Base-by-base conservation (phyloP, 1,140 invertebrate species). In the Drosophila asahinai region DNA sequence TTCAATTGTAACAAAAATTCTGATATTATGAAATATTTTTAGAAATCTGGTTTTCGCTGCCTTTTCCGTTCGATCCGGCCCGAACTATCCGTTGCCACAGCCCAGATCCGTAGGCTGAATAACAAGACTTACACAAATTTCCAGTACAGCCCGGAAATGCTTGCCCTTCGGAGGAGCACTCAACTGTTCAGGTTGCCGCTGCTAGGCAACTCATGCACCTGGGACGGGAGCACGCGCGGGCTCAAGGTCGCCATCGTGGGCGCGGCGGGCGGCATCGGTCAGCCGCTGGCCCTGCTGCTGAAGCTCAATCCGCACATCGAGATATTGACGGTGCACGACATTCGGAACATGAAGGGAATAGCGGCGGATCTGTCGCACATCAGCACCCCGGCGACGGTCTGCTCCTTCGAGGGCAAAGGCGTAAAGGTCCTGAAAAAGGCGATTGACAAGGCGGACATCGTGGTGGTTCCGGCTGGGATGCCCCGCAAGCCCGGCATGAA, bases 401-500 rank as follows among this genome's bases (percentile, higher is more conserved):
- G 94, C 55, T 96, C 95, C 43, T 96, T 94, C 80, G 94, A 95
- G 45, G 97, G 97, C 17, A 7, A 11, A 0, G n/a, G 63, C 8
- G 7, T 5, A 11, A 38, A 15, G 19, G n/a, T 49, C 0, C 15
- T 86, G 25, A 38, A 11, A 6, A 15, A 25, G 9, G 75, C 79
- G 0, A 30, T 86, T 36, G 17, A 51, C 0, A 91, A 77, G 52
- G 95, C 95, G 14, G 95, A 99, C 92, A 94, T 99, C 43, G 97
- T 99, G 2, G 96, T 99, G 19, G 97, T 99, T 80, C 98, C 99
- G 43, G 99, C 99, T 57, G 99, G 99, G 48, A 96, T 99, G 1
- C 98, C 99, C 36, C 95, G 98, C 68, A 99, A 99, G 93, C 98
- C 98, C 48, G 98, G 95, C 64, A 97, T 97, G 96, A 96, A 95